Percentiles rank a stretch among this genome's conserved stretches.
phyloP scores from a whole-genome alignment of 2,888 invertebrate genomes.

The Gonocerus acuteangulatus region DNA sequence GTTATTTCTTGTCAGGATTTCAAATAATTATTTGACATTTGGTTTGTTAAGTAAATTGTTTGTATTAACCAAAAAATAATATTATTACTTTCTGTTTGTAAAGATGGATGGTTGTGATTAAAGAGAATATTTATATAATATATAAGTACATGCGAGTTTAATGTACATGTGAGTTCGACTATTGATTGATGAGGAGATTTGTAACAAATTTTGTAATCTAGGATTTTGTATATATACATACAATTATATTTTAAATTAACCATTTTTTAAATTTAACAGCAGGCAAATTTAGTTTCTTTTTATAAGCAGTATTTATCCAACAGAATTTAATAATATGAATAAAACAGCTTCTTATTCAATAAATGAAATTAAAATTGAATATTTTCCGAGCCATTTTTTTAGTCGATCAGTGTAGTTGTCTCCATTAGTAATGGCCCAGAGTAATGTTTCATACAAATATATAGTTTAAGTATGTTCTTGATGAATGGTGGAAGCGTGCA shows the following conservation, averaged over 20 bases:
- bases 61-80: too few relatives aligned
- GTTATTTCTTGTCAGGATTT: too few relatives aligned
- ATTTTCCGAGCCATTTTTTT: constrained; percentile 26
- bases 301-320: constrained; percentile 10
- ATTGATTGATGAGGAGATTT: constrained; percentile 13
- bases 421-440: neutral
- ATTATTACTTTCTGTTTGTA: too few relatives aligned
- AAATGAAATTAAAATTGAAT: constrained; percentile 14
- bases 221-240: constrained; percentile 22
- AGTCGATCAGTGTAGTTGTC: constrained; percentile 5
- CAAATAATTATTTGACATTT: too few relatives aligned
- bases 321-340: neutral
- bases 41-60: too few relatives aligned
- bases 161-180: neutral
- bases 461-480: neutral
- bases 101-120: too few relatives aligned
- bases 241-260: constrained; percentile 18
- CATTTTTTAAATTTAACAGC: constrained; percentile 19
- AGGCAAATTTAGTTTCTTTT: constrained; percentile 15
- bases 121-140: too few relatives aligned
- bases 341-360: constrained; percentile 7
- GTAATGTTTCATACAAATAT: neutral
- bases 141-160: too few relatives aligned
- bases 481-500: too few relatives aligned
- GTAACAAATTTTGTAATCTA: constrained; percentile 21